A percentile compares a stretch with the other conserved stretches of the same genome.
Evolutionary conservation across 2,888 invertebrate genomes (phyloP).

Genomic region (Eupithecia tripunctaria): DNA sequence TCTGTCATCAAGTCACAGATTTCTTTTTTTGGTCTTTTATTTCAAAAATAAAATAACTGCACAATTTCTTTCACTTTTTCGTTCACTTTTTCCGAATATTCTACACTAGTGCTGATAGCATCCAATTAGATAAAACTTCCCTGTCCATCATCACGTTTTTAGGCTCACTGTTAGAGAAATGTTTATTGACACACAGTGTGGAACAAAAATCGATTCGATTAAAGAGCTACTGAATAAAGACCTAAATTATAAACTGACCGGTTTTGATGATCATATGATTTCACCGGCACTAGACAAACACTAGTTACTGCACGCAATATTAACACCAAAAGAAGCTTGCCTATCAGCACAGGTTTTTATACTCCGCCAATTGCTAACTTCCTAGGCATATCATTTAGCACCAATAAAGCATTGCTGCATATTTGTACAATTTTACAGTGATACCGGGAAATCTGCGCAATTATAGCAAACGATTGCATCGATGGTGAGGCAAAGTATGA

Average conservation of each 20-base stretch:
- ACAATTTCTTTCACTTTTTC: neutral
- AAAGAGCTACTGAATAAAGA: neutral
- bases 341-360: neutral
- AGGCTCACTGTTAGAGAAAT: neutral
- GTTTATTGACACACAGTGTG: neutral
- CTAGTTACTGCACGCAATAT: neutral
- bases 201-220: neutral
- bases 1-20: conserved; percentile 7
- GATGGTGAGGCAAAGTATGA: conserved; percentile 22
- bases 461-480: conserved; percentile 13
- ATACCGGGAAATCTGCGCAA: conserved; percentile 30
- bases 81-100: neutral
- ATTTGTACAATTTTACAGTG: conserved; percentile 9
- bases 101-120: neutral
- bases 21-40: neutral
- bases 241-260: neutral
- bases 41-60: neutral
- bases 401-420: conserved; percentile 6
- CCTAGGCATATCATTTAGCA: conserved; percentile 32
- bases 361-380: neutral
- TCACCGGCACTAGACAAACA: neutral
- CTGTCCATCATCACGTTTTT: neutral
- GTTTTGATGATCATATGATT: neutral
- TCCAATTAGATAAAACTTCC: neutral
- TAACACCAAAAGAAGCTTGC: neutral